Evolutionary conservation across 2,113 vertebrate species (phyloP).

Genomic region (Nerophis lumbriciformis): DNA sequence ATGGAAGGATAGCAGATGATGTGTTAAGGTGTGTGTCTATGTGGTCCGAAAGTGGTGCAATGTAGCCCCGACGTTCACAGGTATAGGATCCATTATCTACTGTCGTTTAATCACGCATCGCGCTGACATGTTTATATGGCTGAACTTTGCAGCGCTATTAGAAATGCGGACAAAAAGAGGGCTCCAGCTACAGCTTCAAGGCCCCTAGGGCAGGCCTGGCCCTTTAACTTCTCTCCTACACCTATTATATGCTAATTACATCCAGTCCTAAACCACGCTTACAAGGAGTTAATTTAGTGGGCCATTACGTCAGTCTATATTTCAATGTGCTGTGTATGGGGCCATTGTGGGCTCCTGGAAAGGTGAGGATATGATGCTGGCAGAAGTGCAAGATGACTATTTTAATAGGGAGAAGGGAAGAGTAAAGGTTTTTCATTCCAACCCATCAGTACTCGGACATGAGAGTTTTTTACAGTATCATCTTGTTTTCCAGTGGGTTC

Average conservation of each 20-base stretch:
- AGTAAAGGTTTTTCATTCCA: not conserved
- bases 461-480: not conserved
- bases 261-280: slow-evolving; percentile 85
- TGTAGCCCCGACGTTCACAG: slow-evolving; percentile 65
- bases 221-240: slow-evolving; percentile 78
- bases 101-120: slow-evolving; percentile 87
- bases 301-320: slow-evolving; percentile 85
- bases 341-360: slow-evolving; percentile 50
- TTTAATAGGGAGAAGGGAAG: slow-evolving; percentile 57
- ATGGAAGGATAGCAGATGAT: slow-evolving; percentile 16
- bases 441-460: not conserved
- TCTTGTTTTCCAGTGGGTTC: not conserved
- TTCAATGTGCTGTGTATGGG: slow-evolving; percentile 66
- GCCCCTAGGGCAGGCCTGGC: slow-evolving; percentile 78
- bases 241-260: slow-evolving; percentile 96
- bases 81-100: slow-evolving; percentile 81
- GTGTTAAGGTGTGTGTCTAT: slow-evolving; percentile 15
- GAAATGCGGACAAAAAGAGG: slow-evolving; percentile 80
- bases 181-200: slow-evolving; percentile 72
- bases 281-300: slow-evolving; percentile 97
- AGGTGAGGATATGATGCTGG: slow-evolving; percentile 57
- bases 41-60: slow-evolving; percentile 19
- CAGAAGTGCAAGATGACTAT: slow-evolving; percentile 51
- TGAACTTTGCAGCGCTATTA: slow-evolving; percentile 96
- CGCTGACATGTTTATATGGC: slow-evolving; percentile 98